Evolutionary conservation across 2,888 invertebrate species (phyloP), one percentile per base, ranked within the genome.

Genomic region (Drosophila prostipennis): DNA sequence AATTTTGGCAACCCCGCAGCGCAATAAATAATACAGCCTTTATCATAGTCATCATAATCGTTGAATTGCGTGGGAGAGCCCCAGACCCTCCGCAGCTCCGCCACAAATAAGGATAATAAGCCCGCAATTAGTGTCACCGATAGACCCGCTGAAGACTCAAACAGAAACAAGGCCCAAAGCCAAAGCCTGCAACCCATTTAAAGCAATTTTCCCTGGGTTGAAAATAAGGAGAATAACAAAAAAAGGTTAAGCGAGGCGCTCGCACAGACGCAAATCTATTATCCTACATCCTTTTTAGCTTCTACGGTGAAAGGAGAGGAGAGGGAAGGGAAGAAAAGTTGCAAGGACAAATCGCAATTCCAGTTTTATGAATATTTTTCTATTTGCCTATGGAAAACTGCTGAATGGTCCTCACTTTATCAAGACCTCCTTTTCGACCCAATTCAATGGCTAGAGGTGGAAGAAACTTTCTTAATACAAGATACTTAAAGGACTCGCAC

Each of bases 381-480:
- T 76, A 87, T 87, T 87, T 85, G 79, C 79, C 78, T 79, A 82
- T 86, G 78, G 80, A 72, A 75, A 80, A 81, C 82, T 87, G 75
- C 82, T 68, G 67, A 68, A 74, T 52, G 39, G 56, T 23, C 42
- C 43, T 48, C 26, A 23, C 46, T 45, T 68, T 67, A 56, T 46
- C 57, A 59, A 59, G 71, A 29, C 53, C 39, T 45, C 23, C 53
- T 29, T 43, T 13, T 29, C n/a, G 16, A 32, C 46, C 6, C 82
- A 71, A 77, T 80, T 81, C 83, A 77, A 81, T 81, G 86, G 80
- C 73, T 1, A 46, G 64, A 52, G 70, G 72, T 57, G 45, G 64
- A 45, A 49, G 46, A 63, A 83, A 74, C 77, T 81, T 85, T 85
- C 72, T 72, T 87, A 76, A 82, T 85, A 85, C 86, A 87, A 78